phyloP scores from a whole-genome alignment of 2,888 invertebrate genomes.

The Mantis religiosa region DNA sequence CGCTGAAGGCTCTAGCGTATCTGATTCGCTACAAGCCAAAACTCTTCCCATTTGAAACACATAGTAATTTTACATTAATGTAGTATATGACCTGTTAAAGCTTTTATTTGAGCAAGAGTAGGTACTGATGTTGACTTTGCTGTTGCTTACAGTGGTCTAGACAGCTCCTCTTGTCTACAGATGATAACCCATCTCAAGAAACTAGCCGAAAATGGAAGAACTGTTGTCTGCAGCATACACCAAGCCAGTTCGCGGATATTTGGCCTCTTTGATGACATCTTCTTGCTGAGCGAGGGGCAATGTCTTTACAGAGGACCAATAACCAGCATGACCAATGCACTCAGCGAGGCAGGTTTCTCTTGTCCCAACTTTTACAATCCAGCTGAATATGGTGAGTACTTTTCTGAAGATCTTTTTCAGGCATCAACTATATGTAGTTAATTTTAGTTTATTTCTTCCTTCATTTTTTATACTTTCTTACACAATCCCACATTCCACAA shows the following conservation, averaged over 20 bases:
- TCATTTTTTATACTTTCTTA: too few species aligned
- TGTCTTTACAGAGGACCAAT: slow-evolving; percentile 65
- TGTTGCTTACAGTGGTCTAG: slow-evolving; percentile 50
- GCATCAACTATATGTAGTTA: too few species aligned
- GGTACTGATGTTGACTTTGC: too few species aligned
- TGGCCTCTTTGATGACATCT: slow-evolving; percentile 67
- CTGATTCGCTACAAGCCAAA: too few species aligned
- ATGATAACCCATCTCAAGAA: slow-evolving; percentile 56
- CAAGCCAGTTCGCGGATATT: slow-evolving; percentile 74
- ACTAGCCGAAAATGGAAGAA: slow-evolving; percentile 61
- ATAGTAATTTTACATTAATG: too few species aligned
- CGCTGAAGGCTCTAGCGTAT: too few species aligned
- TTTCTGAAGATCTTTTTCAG: not conserved
- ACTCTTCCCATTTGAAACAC: too few species aligned
- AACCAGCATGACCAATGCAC: slow-evolving; percentile 54
- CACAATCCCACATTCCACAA: too few species aligned
- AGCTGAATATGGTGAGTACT: slow-evolving; percentile 65
- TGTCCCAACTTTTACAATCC: slow-evolving; percentile 77
- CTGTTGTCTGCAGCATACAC: slow-evolving; percentile 73
- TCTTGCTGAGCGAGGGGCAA: slow-evolving; percentile 63
- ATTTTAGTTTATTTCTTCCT: too few species aligned
- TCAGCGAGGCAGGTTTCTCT: slow-evolving; percentile 55
- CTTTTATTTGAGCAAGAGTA: too few species aligned
- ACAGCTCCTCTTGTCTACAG: slow-evolving; percentile 65
- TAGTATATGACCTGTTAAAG: too few species aligned